Conservation (phyloP, 2,797 vertebrate species). For the Gymnothorax javanicus region DNA sequence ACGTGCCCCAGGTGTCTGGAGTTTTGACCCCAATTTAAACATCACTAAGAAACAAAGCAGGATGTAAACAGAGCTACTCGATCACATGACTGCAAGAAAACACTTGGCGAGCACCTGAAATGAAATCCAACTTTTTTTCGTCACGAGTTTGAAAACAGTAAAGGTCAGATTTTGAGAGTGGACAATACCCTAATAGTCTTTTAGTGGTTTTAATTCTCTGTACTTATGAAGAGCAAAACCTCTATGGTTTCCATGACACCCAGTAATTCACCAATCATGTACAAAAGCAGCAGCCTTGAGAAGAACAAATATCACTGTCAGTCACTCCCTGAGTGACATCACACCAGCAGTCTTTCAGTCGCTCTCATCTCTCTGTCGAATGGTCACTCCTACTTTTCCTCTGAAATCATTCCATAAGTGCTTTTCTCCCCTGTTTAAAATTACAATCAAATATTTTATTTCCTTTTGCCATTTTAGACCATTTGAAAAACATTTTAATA, state of each 20-base stretch:
- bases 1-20: background rate
- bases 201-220: background rate
- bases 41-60: background rate
- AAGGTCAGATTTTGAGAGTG: no score
- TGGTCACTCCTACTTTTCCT: no score
- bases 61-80: background rate
- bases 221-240: background rate
- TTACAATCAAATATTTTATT: background rate
- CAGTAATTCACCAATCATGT: background rate
- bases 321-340: no score
- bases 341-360: no score
- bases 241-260: background rate
- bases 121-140: background rate
- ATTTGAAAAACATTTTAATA: background rate
- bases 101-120: background rate
- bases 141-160: no score
- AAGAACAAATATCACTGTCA: background rate
- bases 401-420: no score
- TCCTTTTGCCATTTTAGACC: background rate
- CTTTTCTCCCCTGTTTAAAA: background rate
- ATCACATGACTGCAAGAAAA: background rate
- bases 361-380: no score
- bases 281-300: background rate
- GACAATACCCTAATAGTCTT: background rate
- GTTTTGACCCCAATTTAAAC: background rate